Evolutionary conservation across 1,140 invertebrate species (phyloP).

Genomic region (Brachionus rotundiformis): DNA sequence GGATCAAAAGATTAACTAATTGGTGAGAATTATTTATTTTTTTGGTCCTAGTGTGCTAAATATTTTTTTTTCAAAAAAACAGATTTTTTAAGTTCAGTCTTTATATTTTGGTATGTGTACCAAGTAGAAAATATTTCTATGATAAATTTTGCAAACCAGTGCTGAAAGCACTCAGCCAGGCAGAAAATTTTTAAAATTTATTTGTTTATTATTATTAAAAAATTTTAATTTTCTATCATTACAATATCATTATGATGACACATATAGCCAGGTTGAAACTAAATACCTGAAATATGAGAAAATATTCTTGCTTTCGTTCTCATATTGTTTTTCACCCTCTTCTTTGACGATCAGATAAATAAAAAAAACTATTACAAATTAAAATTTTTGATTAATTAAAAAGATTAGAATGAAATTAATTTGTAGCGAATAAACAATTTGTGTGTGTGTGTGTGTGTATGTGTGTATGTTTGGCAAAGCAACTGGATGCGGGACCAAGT

Average conservation of each 20-base stretch:
- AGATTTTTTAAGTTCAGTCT: background rate
- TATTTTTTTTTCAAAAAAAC: conserved; percentile 1
- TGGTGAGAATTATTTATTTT: conserved; percentile 7
- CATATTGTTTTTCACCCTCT: conserved; percentile 27
- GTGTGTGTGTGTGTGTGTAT: background rate
- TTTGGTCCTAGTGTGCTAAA: background rate
- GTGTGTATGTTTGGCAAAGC: background rate
- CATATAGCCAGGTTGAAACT: background rate
- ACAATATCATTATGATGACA: background rate
- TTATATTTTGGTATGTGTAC: conserved; percentile 18
- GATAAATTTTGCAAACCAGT: background rate
- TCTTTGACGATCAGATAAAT: background rate
- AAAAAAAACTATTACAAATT: conserved; percentile 7
- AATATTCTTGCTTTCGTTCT: background rate
- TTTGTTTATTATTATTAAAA: conserved; percentile 28
- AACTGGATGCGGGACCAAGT: conserved; percentile 5
- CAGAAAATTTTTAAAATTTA: conserved; percentile 30
- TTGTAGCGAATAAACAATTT: conserved; percentile 10
- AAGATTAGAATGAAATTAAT: conserved; percentile 32
- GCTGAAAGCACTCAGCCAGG: conserved; percentile 19
- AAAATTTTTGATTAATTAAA: conserved; percentile 41
- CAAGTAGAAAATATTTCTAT: conserved; percentile 22
- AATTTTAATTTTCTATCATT: conserved; percentile 27
- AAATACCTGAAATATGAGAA: conserved; percentile 32
- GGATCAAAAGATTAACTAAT: conserved; percentile 13